These are phyloP conservation scores for Anisognathus igniventris DNA, from an alignment of 2,797 vertebrate species.

Conservation along the genomic window DNA sequence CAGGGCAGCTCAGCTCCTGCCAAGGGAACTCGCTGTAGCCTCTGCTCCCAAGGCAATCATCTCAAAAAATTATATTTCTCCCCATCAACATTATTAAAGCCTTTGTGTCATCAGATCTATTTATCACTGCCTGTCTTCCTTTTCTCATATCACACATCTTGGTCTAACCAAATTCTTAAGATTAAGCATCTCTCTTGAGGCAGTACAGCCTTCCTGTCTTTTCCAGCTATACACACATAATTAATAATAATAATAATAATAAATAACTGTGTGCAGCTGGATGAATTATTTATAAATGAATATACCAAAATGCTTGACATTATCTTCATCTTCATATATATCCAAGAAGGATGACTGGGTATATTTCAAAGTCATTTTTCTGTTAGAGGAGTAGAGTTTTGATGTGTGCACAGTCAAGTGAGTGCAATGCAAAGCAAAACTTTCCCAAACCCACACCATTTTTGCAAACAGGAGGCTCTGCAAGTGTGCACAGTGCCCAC, in stretches of 20 bases:
- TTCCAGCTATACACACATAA: slow-evolving; percentile 23
- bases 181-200: slow-evolving; percentile 13
- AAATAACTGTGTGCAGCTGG: background rate
- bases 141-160: background rate
- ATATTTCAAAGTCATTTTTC: slow-evolving; percentile 15
- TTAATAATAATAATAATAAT: slow-evolving; percentile 40
- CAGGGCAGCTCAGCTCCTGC: background rate
- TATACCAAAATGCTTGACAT: background rate
- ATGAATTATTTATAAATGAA: slow-evolving; percentile 58
- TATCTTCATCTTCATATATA: slow-evolving; percentile 35
- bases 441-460: background rate
- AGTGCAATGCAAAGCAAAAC: background rate
- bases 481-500: background rate
- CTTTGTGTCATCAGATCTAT: slow-evolving; percentile 25
- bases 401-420: background rate
- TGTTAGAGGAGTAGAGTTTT: background rate
- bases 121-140: slow-evolving; percentile 25
- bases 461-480: background rate
- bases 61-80: slow-evolving; percentile 35
- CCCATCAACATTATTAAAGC: slow-evolving; percentile 35
- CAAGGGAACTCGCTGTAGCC: background rate
- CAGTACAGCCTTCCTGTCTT: background rate
- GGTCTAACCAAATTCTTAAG: slow-evolving; percentile 23
- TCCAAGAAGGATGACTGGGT: slow-evolving; percentile 10
- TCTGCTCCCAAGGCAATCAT: background rate